Evolutionary conservation across 1,140 invertebrate species (phyloP).

Genomic region (Aphelenchoides fujianensis): DNA sequence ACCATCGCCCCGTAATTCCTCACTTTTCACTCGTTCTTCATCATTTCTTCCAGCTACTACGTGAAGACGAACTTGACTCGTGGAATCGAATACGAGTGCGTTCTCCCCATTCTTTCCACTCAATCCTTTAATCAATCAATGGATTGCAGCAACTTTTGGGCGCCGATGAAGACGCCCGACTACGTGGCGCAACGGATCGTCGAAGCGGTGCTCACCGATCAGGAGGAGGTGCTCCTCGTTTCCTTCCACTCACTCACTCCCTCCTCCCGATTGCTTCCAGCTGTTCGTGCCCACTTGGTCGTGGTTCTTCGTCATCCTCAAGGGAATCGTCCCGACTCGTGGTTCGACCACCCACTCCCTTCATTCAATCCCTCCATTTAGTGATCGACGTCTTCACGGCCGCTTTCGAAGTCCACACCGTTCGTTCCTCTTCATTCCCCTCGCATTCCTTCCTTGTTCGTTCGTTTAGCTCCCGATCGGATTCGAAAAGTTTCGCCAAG

Average conservation of each 20-base stretch:
- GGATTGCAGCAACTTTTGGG: slow-evolving; percentile 25
- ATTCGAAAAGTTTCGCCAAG: slow-evolving; percentile 16
- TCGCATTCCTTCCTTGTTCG: too few species aligned
- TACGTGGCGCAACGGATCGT: slow-evolving; percentile 79
- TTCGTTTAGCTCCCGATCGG: slow-evolving; percentile 14
- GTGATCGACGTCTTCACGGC: slow-evolving; percentile 19
- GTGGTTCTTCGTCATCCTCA: slow-evolving; percentile 19
- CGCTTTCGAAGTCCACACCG: slow-evolving; percentile 21
- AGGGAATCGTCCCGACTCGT: slow-evolving; percentile 3
- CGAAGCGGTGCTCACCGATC: slow-evolving; percentile 75
- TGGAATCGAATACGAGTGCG: slow-evolving; percentile 27
- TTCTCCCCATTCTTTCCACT: not conserved
- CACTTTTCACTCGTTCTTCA: not conserved
- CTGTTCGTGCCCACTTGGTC: slow-evolving; percentile 71
- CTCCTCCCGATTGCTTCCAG: too few species aligned
- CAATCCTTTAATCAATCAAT: too few species aligned
- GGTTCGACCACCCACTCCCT: too few species aligned
- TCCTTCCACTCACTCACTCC: too few species aligned
- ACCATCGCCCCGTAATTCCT: slow-evolving; percentile 19
- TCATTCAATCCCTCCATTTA: too few species aligned
- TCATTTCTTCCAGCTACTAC: slow-evolving; percentile 15
- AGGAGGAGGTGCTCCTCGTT: too few species aligned
- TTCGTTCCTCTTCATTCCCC: too few species aligned
- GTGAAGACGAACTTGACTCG: slow-evolving; percentile 25
- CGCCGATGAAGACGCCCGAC: slow-evolving; percentile 67